These are phyloP conservation scores for Morpho achilles DNA, from an alignment of 2,888 invertebrate genomes.

Conservation along the genomic window DNA sequence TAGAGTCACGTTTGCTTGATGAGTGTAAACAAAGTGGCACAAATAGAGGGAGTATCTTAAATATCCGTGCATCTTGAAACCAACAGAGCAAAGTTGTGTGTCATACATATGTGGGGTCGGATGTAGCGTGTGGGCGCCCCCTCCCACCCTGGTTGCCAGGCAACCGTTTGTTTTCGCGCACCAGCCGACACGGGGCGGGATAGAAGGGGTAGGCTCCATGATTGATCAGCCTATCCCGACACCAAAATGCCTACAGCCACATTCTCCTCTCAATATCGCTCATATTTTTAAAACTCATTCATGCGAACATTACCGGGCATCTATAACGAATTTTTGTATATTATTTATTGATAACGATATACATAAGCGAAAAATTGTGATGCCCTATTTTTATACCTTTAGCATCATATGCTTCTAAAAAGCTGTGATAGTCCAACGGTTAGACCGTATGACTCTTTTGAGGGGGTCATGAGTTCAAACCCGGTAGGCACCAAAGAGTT, in stretches of 20 bases:
- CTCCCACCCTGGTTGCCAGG: slow-evolving; percentile 63
- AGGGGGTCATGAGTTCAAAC: too few relatives aligned
- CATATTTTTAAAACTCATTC: slow-evolving; percentile 33
- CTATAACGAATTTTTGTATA: slow-evolving; percentile 9
- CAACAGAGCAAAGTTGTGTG: slow-evolving; percentile 38
- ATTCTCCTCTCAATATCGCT: slow-evolving; percentile 41
- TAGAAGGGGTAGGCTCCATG: slow-evolving; percentile 77
- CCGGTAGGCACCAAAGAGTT: too few relatives aligned
- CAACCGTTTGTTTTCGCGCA: slow-evolving; percentile 76
- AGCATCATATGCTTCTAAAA: too few relatives aligned
- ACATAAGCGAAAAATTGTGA: too few relatives aligned
- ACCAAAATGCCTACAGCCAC: slow-evolving; percentile 64
- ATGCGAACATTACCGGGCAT: slow-evolving; percentile 2
- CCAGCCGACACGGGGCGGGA: slow-evolving; percentile 64
- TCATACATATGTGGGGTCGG: slow-evolving; percentile 58
- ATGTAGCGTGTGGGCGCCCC: slow-evolving; percentile 49
- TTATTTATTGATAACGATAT: too few relatives aligned
- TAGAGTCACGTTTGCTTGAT: too few relatives aligned
- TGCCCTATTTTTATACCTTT: too few relatives aligned
- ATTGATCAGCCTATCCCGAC: slow-evolving; percentile 77
- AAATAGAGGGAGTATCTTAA: not conserved
- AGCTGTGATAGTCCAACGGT: too few relatives aligned
- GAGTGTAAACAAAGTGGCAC: not conserved
- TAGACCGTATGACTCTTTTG: too few relatives aligned
- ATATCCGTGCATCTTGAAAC: slow-evolving; percentile 30